phyloP scores from a whole-genome alignment of 2,888 invertebrate genomes.

The Agelastica alni region DNA sequence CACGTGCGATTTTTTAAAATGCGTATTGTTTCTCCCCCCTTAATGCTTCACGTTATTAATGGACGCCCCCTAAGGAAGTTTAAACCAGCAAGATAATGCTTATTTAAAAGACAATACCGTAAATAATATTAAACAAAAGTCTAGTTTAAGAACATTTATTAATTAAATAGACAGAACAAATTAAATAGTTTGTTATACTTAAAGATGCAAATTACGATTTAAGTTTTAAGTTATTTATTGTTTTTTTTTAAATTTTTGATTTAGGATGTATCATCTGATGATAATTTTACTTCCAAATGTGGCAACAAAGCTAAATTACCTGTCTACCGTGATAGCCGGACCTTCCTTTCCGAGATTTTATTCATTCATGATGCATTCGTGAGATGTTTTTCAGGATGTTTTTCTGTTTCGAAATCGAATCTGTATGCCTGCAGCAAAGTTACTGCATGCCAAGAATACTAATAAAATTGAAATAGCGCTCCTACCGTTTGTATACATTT shows the following conservation, averaged over 20 bases:
- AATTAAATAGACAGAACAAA: no score
- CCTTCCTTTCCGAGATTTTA: constrained; percentile 3
- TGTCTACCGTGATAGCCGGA: background rate
- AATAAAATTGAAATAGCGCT: background rate
- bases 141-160: no score
- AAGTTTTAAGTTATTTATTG: background rate
- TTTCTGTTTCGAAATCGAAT: constrained; percentile 5
- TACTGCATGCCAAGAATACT: constrained; percentile 9
- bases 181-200: no score
- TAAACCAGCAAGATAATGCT: no score
- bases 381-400: constrained; percentile 13
- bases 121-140: no score
- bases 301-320: constrained; percentile 7
- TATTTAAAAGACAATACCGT: no score
- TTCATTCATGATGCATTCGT: constrained; percentile 12
- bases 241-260: background rate
- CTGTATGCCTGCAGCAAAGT: constrained; percentile 1
- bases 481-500: background rate
- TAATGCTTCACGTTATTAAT: no score
- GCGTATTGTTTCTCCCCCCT: no score
- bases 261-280: background rate
- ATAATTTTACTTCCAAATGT: background rate
- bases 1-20: no score
- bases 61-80: no score
- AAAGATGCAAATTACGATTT: no score